phyloP scores from a whole-genome alignment of 2,888 invertebrate genomes.

The Notodonta dromedarius region DNA sequence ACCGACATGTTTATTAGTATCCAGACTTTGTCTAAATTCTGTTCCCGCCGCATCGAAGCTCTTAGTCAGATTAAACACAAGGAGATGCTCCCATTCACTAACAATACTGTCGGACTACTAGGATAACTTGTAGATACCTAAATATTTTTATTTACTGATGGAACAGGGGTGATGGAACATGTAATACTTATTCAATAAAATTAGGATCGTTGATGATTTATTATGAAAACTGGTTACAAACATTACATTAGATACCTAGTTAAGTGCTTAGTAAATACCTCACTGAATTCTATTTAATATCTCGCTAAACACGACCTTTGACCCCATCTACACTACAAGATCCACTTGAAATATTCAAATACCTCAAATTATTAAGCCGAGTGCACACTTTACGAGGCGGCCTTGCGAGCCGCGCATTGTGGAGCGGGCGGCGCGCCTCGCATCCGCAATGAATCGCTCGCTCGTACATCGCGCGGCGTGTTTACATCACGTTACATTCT shows the following conservation, averaged over 20 bases:
- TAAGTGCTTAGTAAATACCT: no score
- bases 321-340: neutral
- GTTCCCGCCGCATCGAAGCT: slow-evolving; percentile 19
- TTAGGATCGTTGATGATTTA: neutral
- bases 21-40: slow-evolving; percentile 31
- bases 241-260: no score
- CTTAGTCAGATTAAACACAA: slow-evolving; percentile 35
- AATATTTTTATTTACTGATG: neutral
- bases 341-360: slow-evolving; percentile 1
- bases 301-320: neutral
- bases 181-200: neutral
- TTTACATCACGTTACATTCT: slow-evolving; percentile 26
- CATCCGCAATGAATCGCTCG: slow-evolving; percentile 27
- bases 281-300: neutral
- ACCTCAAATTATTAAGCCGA: slow-evolving; percentile 7
- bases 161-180: no score
- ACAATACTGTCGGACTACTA: slow-evolving; percentile 12
- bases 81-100: slow-evolving; percentile 18
- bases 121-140: slow-evolving; percentile 5
- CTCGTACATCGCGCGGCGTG: slow-evolving; percentile 20
- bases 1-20: slow-evolving; percentile 23
- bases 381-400: slow-evolving; percentile 10
- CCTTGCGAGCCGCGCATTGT: slow-evolving; percentile 15
- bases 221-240: no score
- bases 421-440: slow-evolving; percentile 14